phyloP scores from a whole-genome alignment of 2,113 vertebrate species.

The Ursus arctos region DNA sequence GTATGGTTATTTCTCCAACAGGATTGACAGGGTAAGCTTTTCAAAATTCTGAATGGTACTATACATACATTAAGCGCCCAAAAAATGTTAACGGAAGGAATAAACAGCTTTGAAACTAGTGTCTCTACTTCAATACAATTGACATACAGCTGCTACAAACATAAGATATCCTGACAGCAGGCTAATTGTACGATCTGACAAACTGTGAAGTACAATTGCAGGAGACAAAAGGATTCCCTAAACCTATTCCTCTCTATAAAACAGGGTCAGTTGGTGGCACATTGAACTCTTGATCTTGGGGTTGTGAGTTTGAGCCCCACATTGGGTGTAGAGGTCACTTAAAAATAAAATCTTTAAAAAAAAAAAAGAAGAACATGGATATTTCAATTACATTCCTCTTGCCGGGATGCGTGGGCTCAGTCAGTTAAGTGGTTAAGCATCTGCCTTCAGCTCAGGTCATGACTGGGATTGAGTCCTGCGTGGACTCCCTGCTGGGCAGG shows the following conservation, averaged over 20 bases:
- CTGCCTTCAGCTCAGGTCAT: background rate
- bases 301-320: background rate
- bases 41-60: conserved; percentile 45
- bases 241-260: background rate
- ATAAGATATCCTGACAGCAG: conserved; percentile 34
- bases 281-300: background rate
- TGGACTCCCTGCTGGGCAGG: background rate
- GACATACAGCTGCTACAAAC: conserved; percentile 40
- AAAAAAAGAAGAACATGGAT: background rate
- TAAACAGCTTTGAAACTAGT: conserved; percentile 50
- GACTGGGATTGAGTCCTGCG: background rate
- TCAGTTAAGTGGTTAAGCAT: background rate
- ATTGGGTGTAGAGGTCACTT: background rate
- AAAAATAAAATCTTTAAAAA: background rate
- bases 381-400: background rate
- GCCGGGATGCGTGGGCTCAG: background rate
- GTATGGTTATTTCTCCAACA: conserved; percentile 32
- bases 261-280: background rate
- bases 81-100: conserved; percentile 44
- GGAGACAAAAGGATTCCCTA: background rate
- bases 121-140: conserved; percentile 9
- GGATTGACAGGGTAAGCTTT: background rate
- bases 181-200: background rate
- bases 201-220: background rate
- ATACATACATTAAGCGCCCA: background rate